A percentile compares a stretch with the other conserved stretches of the same genome.
Evolutionary conservation across 2,888 invertebrate species (phyloP).

Genomic region (Drosophila borborema): DNA sequence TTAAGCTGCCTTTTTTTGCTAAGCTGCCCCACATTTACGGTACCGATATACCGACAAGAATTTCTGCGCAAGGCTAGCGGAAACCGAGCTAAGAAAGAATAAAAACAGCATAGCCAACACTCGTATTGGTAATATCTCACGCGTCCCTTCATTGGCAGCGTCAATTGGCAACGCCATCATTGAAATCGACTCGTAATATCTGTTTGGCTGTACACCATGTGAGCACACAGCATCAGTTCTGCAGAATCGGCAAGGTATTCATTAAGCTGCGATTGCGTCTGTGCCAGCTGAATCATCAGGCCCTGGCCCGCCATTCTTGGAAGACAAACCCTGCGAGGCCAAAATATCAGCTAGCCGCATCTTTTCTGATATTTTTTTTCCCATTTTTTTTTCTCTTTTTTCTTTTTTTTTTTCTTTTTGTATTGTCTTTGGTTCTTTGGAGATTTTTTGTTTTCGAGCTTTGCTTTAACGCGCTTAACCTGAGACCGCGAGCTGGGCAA

Average conservation of each 20-base stretch:
- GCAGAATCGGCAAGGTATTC: slow-evolving; percentile 78
- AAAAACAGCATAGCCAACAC: slow-evolving; percentile 33
- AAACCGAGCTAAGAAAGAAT: slow-evolving; percentile 36
- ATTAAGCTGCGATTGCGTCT: slow-evolving; percentile 67
- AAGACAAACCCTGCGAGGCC: slow-evolving; percentile 59
- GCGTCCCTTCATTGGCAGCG: slow-evolving; percentile 65
- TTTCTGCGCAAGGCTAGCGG: slow-evolving; percentile 67
- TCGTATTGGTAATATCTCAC: slow-evolving; percentile 79
- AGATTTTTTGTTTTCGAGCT: slow-evolving; percentile 20
- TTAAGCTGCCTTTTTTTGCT: slow-evolving; percentile 36
- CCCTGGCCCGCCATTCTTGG: slow-evolving; percentile 62
- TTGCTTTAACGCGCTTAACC: slow-evolving; percentile 56
- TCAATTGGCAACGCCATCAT: slow-evolving; percentile 65
- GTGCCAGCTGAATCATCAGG: slow-evolving; percentile 66
- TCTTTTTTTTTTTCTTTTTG: slow-evolving; percentile 21
- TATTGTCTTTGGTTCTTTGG: slow-evolving; percentile 30
- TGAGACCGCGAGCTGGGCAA: slow-evolving; percentile 21
- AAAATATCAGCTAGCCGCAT: slow-evolving; percentile 73
- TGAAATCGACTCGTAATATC: slow-evolving; percentile 72
- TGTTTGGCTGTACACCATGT: slow-evolving; percentile 40
- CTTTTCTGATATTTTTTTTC: slow-evolving; percentile 63
- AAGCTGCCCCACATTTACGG: slow-evolving; percentile 74
- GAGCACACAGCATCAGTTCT: slow-evolving; percentile 67
- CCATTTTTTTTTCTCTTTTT: slow-evolving; percentile 5
- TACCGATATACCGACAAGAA: slow-evolving; percentile 43